phyloP scores from a whole-genome alignment of 2,888 invertebrate species.

The Heliconius aoede region DNA sequence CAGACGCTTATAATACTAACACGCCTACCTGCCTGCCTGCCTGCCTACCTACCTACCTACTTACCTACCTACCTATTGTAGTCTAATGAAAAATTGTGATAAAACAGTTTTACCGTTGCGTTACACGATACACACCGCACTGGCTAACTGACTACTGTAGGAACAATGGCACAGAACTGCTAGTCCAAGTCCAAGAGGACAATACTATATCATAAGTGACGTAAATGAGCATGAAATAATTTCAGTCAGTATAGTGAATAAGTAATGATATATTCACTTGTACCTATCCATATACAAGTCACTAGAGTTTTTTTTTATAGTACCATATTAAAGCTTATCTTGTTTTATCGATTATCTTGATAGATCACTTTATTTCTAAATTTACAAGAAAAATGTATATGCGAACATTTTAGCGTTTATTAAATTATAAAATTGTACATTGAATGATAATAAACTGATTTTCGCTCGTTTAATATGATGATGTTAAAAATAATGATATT shows the following conservation, averaged over 20 bases:
- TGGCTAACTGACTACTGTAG: slow-evolving; percentile 14
- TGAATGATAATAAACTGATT: no score
- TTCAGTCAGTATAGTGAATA: no score
- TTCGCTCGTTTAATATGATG: no score
- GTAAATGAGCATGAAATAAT: slow-evolving; percentile 4
- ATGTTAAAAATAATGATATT: no score
- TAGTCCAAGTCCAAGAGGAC: slow-evolving; percentile 19
- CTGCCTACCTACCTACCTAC: no score
- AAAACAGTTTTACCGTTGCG: background rate
- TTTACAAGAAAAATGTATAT: background rate
- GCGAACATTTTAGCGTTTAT: no score
- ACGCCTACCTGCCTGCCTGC: no score
- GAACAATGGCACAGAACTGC: slow-evolving; percentile 1
- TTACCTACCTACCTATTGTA: no score
- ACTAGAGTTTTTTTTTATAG: background rate
- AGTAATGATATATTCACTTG: no score
- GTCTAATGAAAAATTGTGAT: background rate
- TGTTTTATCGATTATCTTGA: slow-evolving; percentile 39
- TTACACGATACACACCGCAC: slow-evolving; percentile 7
- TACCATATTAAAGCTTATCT: slow-evolving; percentile 29
- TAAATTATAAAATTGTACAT: no score
- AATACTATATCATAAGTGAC: slow-evolving; percentile 9
- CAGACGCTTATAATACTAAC: background rate
- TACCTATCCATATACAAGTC: no score
- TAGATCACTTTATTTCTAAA: slow-evolving; percentile 33